A percentile compares a stretch with the other conserved stretches of the same genome.
Evolutionary conservation across 2,888 invertebrate genomes (phyloP).

Genomic region (Tetranychus truncatus): DNA sequence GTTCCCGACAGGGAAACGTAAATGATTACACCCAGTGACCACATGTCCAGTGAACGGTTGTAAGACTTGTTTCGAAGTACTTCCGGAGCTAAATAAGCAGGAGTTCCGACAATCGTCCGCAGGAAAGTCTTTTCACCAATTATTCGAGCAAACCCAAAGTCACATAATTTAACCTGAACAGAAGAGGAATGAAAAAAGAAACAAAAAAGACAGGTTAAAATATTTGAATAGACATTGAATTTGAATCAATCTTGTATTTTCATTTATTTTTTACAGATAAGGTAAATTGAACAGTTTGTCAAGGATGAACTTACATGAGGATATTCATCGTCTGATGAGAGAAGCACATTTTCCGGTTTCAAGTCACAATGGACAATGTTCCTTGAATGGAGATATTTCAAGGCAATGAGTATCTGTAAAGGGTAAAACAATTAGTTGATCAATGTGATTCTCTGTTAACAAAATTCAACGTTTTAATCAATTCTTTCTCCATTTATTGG

Average conservation of each 20-base stretch:
- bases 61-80: constrained; percentile 95
- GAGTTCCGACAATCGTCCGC: constrained; percentile 91
- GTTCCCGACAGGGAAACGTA: constrained; percentile 93
- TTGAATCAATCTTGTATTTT: not conserved
- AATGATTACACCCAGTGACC: constrained; percentile 97
- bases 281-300: not conserved
- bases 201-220: not conserved
- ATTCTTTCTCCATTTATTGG: too few species aligned
- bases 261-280: not conserved
- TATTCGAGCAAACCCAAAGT: constrained; percentile 96
- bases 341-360: constrained; percentile 90
- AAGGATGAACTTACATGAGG: constrained; percentile 53
- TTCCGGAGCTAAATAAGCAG: constrained; percentile 94
- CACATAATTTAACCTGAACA: constrained; percentile 61
- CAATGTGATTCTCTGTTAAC: constrained; percentile 24
- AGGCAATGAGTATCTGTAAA: constrained; percentile 66
- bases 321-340: constrained; percentile 80
- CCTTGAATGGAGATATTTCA: constrained; percentile 90
- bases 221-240: not conserved
- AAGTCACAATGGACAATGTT: constrained; percentile 97
- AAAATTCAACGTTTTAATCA: not conserved
- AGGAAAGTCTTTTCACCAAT: constrained; percentile 97
- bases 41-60: constrained; percentile 96
- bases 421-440: too few species aligned
- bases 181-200: not conserved